Evolutionary conservation across 2,888 invertebrate genomes (phyloP).

Genomic region (Euzophera pinguis): DNA sequence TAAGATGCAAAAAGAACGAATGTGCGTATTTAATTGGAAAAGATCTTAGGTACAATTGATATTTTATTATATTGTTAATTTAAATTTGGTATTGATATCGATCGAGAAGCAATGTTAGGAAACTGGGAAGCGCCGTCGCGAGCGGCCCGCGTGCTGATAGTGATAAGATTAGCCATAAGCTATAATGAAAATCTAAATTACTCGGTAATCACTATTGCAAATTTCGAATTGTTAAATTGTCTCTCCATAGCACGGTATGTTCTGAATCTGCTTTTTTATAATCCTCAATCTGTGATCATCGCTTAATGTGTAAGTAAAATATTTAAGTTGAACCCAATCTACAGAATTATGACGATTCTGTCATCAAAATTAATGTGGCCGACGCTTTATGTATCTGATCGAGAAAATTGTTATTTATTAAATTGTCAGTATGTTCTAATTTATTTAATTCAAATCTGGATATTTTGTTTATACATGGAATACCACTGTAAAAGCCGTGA

Average conservation of each 20-base stretch:
- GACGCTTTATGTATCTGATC: constrained; percentile 63
- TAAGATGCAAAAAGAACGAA: constrained; percentile 62
- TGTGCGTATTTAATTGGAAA: constrained; percentile 73
- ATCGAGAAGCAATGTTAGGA: constrained; percentile 75
- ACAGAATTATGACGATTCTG: constrained; percentile 51
- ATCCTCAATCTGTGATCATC: constrained; percentile 79
- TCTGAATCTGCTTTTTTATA: constrained; percentile 77
- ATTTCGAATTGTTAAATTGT: constrained; percentile 73
- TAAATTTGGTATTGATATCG: constrained; percentile 76
- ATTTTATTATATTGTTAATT: constrained; percentile 79
- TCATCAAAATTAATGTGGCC: constrained; percentile 62
- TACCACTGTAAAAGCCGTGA: constrained; percentile 80
- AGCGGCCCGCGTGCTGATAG: constrained; percentile 70
- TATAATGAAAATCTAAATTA: constrained; percentile 76
- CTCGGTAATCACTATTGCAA: constrained; percentile 77
- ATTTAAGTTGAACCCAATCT: constrained; percentile 63
- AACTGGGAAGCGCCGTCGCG: constrained; percentile 53
- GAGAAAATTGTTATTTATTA: constrained; percentile 77
- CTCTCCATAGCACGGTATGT: constrained; percentile 76
- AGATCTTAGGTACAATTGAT: constrained; percentile 80
- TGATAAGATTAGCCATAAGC: constrained; percentile 73
- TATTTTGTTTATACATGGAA: constrained; percentile 76
- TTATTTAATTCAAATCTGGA: constrained; percentile 75
- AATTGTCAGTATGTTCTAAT: constrained; percentile 72
- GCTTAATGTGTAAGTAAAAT: constrained; percentile 73